phyloP scores from a whole-genome alignment of 2,888 invertebrate species.

The Aporophyla nigra region DNA sequence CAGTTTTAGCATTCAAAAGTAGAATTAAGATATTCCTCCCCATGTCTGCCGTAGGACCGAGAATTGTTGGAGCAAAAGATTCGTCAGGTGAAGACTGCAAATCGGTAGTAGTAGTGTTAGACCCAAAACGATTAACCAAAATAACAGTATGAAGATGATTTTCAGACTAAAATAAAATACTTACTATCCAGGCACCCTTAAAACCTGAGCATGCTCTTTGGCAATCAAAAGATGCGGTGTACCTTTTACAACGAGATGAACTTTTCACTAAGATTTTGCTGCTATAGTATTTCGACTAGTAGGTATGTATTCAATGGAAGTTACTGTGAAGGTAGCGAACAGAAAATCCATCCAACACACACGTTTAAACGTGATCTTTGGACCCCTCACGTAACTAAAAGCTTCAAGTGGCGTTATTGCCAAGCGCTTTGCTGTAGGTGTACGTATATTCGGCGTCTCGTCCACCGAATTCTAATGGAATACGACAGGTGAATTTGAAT shows the following conservation, averaged over 20 bases:
- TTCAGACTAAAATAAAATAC: neutral
- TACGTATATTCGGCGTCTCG: slow-evolving; percentile 9
- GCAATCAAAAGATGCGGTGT: neutral
- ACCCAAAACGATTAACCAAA: neutral
- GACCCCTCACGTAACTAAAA: slow-evolving; percentile 48
- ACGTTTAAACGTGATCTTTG: slow-evolving; percentile 46
- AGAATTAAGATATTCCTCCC: neutral
- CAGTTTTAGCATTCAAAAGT: neutral
- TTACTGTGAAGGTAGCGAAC: slow-evolving; percentile 22
- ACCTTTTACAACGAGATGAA: neutral
- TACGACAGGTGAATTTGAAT: slow-evolving; percentile 60
- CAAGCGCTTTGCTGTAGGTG: slow-evolving; percentile 6
- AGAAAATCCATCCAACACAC: slow-evolving; percentile 20
- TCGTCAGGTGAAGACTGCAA: neutral
- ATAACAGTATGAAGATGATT: neutral
- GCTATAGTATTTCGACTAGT: neutral
- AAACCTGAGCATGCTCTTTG: neutral
- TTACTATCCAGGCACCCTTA: neutral
- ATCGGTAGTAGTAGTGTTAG: neutral
- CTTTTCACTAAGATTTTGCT: neutral
- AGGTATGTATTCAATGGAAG: neutral
- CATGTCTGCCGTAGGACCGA: neutral
- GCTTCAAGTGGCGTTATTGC: slow-evolving; percentile 36
- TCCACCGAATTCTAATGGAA: slow-evolving; percentile 53
- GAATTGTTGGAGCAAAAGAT: neutral